Evolutionary conservation across 2,797 vertebrate species (phyloP), one percentile per base, ranked within the genome.

Genomic region (Sebastes dallii): DNA sequence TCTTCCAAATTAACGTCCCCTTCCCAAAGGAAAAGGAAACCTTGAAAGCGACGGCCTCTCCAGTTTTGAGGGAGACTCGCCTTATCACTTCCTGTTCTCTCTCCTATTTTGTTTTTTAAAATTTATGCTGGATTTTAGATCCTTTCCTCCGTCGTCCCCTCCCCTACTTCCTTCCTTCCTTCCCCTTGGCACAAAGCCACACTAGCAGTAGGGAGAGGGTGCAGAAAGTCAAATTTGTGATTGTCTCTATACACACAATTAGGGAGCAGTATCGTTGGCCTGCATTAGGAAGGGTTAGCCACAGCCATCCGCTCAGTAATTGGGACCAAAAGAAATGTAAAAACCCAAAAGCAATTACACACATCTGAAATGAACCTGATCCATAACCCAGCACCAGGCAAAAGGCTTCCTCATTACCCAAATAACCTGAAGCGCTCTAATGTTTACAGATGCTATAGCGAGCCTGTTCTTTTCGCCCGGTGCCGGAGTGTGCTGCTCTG

Each of bases 51-150:
- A 27, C 9, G 14, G 56, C 20, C 1, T 34, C 46, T 50, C 5
- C 39, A 42, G 66, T 32, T 71, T 74, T 62, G 77, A 75, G 75
- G 32, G 16, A 42, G 34, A 3, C 24, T 73, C 8, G 74, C 65
- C 65, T 80, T 86, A 74, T 81, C 73, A 46, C 87, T 84, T 91
- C 88, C 87, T 79, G 80, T 79, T 82, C 42, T 50, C 59, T 30
- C 55, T 76, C 66, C 70, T 81, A 68, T 82, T 86, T 50, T 27
- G 73, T 72, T 72, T 81, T 25, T n/a, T 61, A 5, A 32, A 24
- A 11, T 29, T 75, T 50, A 29, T 78, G 24, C 59, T 3, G 4
- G 42, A 61, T 76, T 76, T 82, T 76, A 75, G 56, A 80, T 77
- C 60, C 58, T 77, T 82, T 77, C 75, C 84, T 78, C 59, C 12